These are phyloP conservation scores for Ostrea edulis DNA, from an alignment of 1,140 invertebrate genomes.

Conservation along the genomic window DNA sequence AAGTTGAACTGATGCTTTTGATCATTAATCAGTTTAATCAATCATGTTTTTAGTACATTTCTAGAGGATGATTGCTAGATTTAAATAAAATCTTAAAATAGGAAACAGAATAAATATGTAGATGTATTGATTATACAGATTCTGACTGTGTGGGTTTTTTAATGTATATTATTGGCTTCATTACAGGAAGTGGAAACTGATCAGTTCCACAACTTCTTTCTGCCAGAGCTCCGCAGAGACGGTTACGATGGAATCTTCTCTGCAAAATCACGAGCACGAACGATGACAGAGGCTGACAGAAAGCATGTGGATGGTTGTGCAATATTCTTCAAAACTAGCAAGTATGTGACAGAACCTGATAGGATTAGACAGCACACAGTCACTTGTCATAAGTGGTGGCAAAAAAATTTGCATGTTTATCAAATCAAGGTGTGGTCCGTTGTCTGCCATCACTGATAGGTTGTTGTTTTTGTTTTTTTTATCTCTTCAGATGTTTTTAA, in stretches of 20 bases:
- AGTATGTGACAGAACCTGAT: constrained; percentile 85
- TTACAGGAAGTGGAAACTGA: constrained; percentile 98
- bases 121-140: background rate
- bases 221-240: constrained; percentile 94
- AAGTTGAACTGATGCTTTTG: background rate
- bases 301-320: constrained; percentile 99
- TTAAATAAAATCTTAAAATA: background rate
- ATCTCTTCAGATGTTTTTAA: no score
- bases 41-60: background rate
- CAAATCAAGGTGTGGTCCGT: no score
- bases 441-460: no score
- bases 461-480: no score
- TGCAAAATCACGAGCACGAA: constrained; percentile 98
- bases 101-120: background rate
- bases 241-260: constrained; percentile 99
- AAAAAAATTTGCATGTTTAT: no score
- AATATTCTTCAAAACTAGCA: constrained; percentile 95
- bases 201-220: constrained; percentile 98
- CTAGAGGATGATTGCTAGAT: background rate
- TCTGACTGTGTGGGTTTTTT: background rate
- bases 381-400: no score
- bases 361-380: no score
- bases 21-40: background rate
- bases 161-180: background rate
- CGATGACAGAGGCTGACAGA: constrained; percentile 97